Base-by-base conservation (phyloP, 1,140 invertebrate species). In the Micrasema minimum region DNA sequence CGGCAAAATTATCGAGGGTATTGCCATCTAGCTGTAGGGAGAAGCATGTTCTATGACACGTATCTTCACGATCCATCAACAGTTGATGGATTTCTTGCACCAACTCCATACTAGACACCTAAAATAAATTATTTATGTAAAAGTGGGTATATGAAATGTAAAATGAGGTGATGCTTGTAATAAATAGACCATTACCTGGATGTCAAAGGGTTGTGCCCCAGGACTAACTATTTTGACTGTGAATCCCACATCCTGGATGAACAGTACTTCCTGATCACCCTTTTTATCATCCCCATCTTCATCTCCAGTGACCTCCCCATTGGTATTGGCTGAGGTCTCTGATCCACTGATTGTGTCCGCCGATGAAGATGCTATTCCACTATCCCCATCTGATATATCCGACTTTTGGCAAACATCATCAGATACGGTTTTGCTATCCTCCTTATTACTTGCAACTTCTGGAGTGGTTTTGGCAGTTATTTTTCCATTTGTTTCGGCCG, bases 81-180 rank as follows among this genome's bases (percentile, higher is more conserved):
- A 99, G 85, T 83, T 99, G 97, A 81, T 99, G 96, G 57, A 99
- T 98, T 87, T 99, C 98, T 87, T 99, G 97, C 0, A 99, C 96
- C 41, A 99, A 84, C 81, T 99, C 97, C 93, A 97, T 96, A 79
- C 95, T 97, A 11, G 96, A 98, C 1, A 99, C 94, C 91, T 93
- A 74, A 31, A 80, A 76, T 38, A 14, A 35, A 31, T n/a, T n/a
- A n/a, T 31, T 4, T 31, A 31, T 31, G 26, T 31, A 7, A 31
- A n/a, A n/a, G n/a, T n/a, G 26, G 26, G 7, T 31, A 31, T 4
- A 4, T 31, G 7, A 2, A 31, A 31, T 4, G 26, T n/a, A n/a
- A n/a, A 31, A 7, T 4, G 26, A 31, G 26, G 26, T 4, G n/a
- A n/a, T n/a, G n/a, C n/a, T n/a, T n/a, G n/a, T n/a, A n/a, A n/a